Percentiles rank a stretch among this genome's conserved stretches.
phyloP scores from a whole-genome alignment of 2,888 invertebrate genomes.

The Quadroppia sp. region DNA sequence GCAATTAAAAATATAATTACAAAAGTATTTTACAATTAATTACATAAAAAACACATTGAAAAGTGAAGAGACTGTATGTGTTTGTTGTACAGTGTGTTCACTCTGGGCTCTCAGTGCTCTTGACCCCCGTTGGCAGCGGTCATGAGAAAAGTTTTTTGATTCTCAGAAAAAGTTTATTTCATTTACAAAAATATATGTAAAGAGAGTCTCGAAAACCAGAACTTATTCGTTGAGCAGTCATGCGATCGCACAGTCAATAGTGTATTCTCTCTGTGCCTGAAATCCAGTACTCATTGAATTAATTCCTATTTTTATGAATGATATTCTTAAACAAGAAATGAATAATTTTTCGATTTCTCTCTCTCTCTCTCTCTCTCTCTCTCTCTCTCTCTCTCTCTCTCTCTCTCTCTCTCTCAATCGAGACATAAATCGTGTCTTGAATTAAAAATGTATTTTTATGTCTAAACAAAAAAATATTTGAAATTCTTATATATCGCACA shows the following conservation, averaged over 20 bases:
- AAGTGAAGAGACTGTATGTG: not conserved
- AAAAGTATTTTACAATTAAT: too few relatives aligned
- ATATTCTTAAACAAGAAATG: not conserved
- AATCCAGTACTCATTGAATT: not conserved
- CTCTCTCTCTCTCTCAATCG: not conserved
- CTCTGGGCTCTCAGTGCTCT: slow-evolving; percentile 9
- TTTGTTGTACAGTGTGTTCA: not conserved
- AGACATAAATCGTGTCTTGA: slow-evolving; percentile 4
- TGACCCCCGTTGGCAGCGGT: slow-evolving; percentile 17
- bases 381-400: not conserved
- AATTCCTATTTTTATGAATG: not conserved
- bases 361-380: not conserved
- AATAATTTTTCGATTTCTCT: not conserved
- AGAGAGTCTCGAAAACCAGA: slow-evolving; percentile 4
- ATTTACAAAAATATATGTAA: not conserved
- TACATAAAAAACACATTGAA: too few relatives aligned
- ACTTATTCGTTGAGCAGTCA: slow-evolving; percentile 32
- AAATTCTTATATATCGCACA: not conserved
- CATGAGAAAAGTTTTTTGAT: slow-evolving; percentile 29
- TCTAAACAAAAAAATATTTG: not conserved
- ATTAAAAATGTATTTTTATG: not conserved
- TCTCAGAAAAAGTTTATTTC: not conserved
- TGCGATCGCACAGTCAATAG: slow-evolving; percentile 16
- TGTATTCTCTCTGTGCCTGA: not conserved
- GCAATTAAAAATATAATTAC: not conserved